Conservation (phyloP, 2,888 invertebrate genomes). For the Sphaeridia pumilis region DNA sequence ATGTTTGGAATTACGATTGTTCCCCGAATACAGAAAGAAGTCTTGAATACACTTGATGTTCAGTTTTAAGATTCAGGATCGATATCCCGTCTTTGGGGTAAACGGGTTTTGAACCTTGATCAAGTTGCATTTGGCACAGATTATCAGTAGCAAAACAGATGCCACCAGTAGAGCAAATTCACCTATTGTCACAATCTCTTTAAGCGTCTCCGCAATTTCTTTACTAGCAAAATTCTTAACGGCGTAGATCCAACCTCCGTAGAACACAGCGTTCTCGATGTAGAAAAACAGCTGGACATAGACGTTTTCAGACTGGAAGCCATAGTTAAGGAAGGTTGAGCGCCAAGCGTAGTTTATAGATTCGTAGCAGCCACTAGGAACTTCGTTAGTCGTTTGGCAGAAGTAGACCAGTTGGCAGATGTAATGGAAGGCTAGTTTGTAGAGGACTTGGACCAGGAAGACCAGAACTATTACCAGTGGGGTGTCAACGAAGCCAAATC, state of each 20-base stretch:
- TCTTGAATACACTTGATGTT: too few species aligned
- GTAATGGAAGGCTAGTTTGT: too few species aligned
- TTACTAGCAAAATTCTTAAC: background rate
- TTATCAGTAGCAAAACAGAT: constrained; percentile 1
- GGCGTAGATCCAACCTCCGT: constrained; percentile 19
- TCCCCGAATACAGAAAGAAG: too few species aligned
- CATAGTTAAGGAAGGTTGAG: constrained; percentile 28
- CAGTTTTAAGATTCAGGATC: too few species aligned
- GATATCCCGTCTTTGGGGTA: too few species aligned
- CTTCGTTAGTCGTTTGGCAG: too few species aligned
- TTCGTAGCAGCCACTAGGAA: constrained; percentile 31
- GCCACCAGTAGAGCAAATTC: background rate
- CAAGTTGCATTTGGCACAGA: constrained; percentile 1
- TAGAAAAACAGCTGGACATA: constrained; percentile 31
- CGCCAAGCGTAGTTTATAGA: constrained; percentile 33
- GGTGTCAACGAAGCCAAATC: too few species aligned
- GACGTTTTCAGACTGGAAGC: constrained; percentile 29
- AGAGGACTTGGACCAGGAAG: too few species aligned
- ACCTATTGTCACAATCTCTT: background rate
- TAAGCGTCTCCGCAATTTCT: background rate
- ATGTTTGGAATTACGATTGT: too few species aligned
- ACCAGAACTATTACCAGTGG: too few species aligned
- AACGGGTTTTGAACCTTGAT: constrained; percentile 7
- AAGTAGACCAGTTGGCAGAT: too few species aligned
- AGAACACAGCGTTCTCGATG: constrained; percentile 24